Base-by-base conservation (phyloP, 1,140 invertebrate genomes). In the Apolygus lucorum region DNA sequence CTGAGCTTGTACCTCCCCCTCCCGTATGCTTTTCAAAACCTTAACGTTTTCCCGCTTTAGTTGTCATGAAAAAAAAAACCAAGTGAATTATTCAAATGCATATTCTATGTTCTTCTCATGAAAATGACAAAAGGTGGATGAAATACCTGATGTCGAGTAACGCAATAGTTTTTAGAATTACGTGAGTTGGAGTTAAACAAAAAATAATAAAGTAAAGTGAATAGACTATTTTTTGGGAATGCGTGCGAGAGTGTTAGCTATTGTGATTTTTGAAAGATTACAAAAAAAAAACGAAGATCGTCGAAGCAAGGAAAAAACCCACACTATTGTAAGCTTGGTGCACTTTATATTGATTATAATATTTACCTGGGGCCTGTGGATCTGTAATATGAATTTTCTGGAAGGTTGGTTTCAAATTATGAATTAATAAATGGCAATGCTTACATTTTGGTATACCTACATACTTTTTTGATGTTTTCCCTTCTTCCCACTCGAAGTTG, bases 401-500 rank as follows among this genome's bases (percentile, higher is more conserved):
- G 63, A 64, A 64, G 27, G 28, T 64, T 64, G 63, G 24, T 64
- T 64, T 27, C 63, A 28, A 64, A 64, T 24, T 27, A 64, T 29
- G 4, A 27, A 27, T 28, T 64, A 64, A 64, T 64, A 64, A 64
- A 64, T 26, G 27, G 63, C 63, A 64, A 64, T 64, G 63, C 63
- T 64, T 64, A 64, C 63, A 27, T 64, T 64, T 64, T 59, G 34
- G 34, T 42, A 42, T n/a, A n/a, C n/a, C n/a, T n/a, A n/a, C n/a
- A n/a, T n/a, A n/a, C n/a, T n/a, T n/a, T n/a, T n/a, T n/a, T n/a
- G n/a, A n/a, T n/a, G n/a, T n/a, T n/a, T n/a, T n/a, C n/a, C n/a
- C n/a, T n/a, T n/a, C n/a, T n/a, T n/a, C n/a, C n/a, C n/a, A n/a
- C n/a, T n/a, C n/a, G n/a, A n/a, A n/a, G n/a, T n/a, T n/a, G n/a